phyloP scores from a whole-genome alignment of 2,888 invertebrate genomes.

The Troides oblongomaculatus region DNA sequence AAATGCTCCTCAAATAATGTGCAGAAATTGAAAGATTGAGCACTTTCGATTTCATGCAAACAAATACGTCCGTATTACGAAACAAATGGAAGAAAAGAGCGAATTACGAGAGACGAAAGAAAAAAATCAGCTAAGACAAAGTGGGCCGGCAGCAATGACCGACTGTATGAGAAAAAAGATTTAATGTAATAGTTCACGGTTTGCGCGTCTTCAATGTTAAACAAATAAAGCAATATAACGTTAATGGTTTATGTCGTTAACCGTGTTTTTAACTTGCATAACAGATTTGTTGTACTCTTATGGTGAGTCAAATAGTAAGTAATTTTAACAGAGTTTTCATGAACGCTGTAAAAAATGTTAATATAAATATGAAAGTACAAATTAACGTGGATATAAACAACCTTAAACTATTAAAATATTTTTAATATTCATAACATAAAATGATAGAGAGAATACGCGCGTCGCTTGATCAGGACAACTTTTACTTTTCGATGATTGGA shows the following conservation, averaged over 20 bases:
- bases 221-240: conserved; percentile 48
- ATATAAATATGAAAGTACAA: too few relatives aligned
- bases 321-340: too few relatives aligned
- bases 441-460: too few relatives aligned
- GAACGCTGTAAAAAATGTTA: too few relatives aligned
- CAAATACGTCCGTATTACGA: conserved; percentile 29
- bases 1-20: conserved; percentile 13
- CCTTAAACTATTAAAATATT: too few relatives aligned
- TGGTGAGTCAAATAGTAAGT: background rate
- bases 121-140: conserved; percentile 30
- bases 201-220: conserved; percentile 43
- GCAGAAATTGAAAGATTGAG: conserved; percentile 22
- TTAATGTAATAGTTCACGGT: conserved; percentile 40
- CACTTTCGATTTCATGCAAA: conserved; percentile 30
- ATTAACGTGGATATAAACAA: too few relatives aligned
- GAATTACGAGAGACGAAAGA: conserved; percentile 26
- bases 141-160: conserved; percentile 34
- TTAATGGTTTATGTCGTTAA: conserved; percentile 1
- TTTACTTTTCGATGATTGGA: conserved; percentile 29
- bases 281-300: background rate
- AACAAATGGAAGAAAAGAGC: conserved; percentile 31
- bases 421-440: too few relatives aligned
- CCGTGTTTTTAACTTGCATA: background rate
- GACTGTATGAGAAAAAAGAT: conserved; percentile 24
- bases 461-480: conserved; percentile 17